Evolutionary conservation across 2,113 vertebrate genomes (phyloP).

Genomic region (Chloropsis cyanopogon): DNA sequence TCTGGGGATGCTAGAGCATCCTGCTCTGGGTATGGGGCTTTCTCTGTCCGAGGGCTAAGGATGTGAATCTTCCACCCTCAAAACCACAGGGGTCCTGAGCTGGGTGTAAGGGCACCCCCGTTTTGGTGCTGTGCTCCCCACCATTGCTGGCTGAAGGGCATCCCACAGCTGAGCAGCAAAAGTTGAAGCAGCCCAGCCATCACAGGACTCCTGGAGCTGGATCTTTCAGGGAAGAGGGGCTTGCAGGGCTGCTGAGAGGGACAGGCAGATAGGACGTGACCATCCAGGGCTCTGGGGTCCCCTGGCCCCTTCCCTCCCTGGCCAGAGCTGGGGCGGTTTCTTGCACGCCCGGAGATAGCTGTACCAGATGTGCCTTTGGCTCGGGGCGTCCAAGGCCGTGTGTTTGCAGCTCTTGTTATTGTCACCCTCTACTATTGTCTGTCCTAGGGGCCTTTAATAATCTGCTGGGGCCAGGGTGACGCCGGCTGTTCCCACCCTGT

Average conservation of each 20-base stretch:
- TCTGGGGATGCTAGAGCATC: background rate
- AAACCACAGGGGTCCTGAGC: background rate
- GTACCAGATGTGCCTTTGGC: slow-evolving; percentile 53
- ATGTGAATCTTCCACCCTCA: background rate
- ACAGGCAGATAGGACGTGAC: background rate
- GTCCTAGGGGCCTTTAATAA: background rate
- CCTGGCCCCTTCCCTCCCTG: background rate
- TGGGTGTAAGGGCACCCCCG: background rate
- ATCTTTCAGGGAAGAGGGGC: background rate
- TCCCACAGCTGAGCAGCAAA: background rate
- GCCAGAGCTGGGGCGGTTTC: background rate
- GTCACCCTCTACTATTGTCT: slow-evolving; percentile 8
- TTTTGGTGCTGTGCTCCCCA: background rate
- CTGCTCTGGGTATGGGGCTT: background rate
- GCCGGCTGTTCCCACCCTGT: background rate
- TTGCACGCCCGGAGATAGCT: background rate
- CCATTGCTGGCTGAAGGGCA: background rate
- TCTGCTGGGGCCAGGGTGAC: rapidly evolving
- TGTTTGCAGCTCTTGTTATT: background rate
- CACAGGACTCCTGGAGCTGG: background rate
- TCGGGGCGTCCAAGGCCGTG: background rate
- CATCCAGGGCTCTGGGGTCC: background rate
- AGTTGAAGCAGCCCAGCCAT: background rate
- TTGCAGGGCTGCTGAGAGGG: background rate
- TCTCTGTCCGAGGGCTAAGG: background rate